Percentiles rank a stretch among this genome's conserved stretches.
Conservation (phyloP, 2,113 vertebrate species). For the Callipepla squamata region DNA sequence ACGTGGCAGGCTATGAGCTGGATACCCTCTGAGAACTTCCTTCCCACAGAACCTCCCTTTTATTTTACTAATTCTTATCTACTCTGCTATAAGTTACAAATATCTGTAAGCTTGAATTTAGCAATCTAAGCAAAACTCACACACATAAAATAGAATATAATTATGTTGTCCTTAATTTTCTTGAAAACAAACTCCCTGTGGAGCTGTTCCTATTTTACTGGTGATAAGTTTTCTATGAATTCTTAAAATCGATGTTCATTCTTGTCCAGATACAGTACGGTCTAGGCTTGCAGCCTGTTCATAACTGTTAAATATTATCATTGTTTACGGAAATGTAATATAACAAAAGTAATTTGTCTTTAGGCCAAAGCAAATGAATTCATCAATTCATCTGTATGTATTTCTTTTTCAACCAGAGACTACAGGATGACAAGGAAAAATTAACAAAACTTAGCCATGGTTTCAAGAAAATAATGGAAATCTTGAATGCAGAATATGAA, state of each 20-base stretch:
- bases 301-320: neutral
- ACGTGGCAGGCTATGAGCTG: neutral
- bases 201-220: neutral
- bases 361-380: neutral
- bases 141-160: neutral
- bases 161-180: neutral
- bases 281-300: neutral
- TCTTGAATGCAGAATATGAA: constrained; percentile 81
- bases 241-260: neutral
- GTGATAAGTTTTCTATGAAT: neutral
- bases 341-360: neutral
- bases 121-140: neutral
- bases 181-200: neutral
- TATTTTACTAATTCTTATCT: neutral
- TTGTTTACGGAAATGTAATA: neutral
- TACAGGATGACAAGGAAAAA: constrained; percentile 85
- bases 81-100: neutral
- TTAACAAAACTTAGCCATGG: constrained; percentile 78
- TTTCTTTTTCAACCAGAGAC: constrained; percentile 78
- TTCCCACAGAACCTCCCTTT: neutral
- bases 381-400: neutral
- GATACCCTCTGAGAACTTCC: neutral
- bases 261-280: neutral
- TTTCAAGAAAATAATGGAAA: constrained; percentile 85
- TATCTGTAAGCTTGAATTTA: neutral